These are phyloP conservation scores for Stercorarius parasiticus DNA, from an alignment of 2,113 vertebrate genomes.

Conservation along the genomic window DNA sequence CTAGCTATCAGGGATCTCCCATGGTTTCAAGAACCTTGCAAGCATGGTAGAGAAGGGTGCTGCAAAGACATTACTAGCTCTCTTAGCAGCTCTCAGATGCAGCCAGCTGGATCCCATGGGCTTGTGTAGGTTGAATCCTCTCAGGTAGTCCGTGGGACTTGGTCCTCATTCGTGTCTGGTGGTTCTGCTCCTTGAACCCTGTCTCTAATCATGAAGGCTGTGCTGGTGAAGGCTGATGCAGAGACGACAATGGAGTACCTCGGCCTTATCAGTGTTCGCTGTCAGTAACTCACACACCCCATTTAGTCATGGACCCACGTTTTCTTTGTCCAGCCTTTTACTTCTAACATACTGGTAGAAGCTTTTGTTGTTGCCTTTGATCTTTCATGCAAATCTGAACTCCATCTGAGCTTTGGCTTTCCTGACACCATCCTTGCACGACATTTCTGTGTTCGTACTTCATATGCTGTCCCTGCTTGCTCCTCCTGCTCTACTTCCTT, in stretches of 20 bases:
- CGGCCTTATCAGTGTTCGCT: fast-evolving
- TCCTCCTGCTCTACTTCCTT: background rate
- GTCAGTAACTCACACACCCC: background rate
- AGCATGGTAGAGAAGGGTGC: background rate
- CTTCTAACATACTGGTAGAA: background rate
- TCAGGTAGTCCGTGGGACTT: background rate
- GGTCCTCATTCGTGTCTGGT: background rate
- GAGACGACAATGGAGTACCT: background rate
- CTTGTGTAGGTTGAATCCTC: background rate
- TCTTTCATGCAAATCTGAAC: background rate
- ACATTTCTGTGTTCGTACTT: background rate
- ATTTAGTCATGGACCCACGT: fast-evolving
- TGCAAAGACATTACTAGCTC: background rate
- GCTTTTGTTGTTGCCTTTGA: background rate
- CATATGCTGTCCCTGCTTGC: background rate
- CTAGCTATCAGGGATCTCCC: background rate
- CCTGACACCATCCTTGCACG: background rate
- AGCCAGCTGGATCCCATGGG: background rate
- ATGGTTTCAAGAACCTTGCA: background rate
- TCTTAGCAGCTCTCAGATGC: fast-evolving
- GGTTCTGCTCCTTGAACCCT: background rate
- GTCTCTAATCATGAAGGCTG: background rate
- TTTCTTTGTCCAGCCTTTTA: background rate
- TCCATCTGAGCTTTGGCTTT: background rate
- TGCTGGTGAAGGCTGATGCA: background rate